Conservation (phyloP, 2,888 invertebrate species). For the Pelosia muscerda region DNA sequence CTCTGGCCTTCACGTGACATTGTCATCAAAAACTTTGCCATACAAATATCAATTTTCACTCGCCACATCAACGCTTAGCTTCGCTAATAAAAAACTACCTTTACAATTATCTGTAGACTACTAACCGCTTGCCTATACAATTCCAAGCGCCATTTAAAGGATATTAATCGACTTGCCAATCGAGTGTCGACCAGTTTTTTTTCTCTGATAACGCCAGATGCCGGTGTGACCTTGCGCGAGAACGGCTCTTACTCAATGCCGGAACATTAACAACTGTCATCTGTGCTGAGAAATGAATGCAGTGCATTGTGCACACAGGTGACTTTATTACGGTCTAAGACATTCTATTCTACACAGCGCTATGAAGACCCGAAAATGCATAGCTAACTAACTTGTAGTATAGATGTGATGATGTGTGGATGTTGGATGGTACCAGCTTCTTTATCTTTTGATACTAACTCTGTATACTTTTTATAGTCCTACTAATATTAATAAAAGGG, state of each 20-base stretch:
- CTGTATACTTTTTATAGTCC: too few species aligned
- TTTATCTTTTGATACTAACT: too few species aligned
- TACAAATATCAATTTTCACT: not conserved
- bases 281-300: conserved; percentile 11
- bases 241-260: conserved; percentile 45
- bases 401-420: too few species aligned
- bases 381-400: not conserved
- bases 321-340: not conserved
- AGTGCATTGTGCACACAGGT: not conserved
- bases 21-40: too few species aligned
- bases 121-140: not conserved
- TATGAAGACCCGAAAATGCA: too few species aligned
- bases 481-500: too few species aligned
- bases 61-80: not conserved
- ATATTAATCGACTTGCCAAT: conserved; percentile 17
- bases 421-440: too few species aligned
- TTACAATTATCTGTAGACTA: not conserved
- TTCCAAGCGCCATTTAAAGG: conserved; percentile 19
- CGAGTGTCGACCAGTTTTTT: conserved; percentile 44
- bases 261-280: conserved; percentile 34
- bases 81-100: not conserved
- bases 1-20: too few species aligned
- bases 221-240: conserved; percentile 48
- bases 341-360: not conserved
- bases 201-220: conserved; percentile 42